phyloP scores from a whole-genome alignment of 2,113 vertebrate species.

The Aviceda subcristata region DNA sequence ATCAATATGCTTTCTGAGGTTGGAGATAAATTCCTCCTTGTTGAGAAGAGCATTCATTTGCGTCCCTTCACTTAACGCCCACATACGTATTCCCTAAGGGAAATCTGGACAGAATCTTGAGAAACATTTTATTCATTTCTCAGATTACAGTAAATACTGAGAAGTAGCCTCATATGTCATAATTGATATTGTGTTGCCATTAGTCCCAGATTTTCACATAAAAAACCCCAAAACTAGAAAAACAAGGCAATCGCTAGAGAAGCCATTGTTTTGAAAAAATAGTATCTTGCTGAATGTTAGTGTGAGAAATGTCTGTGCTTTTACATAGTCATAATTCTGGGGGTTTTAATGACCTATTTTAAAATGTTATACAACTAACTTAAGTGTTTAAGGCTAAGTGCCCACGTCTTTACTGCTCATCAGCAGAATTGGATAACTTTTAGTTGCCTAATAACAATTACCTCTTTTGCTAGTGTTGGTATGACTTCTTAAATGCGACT shows the following conservation, averaged over 20 bases:
- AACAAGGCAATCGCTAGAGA: background rate
- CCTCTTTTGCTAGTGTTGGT: background rate
- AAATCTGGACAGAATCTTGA: background rate
- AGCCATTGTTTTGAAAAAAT: background rate
- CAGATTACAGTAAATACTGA: slow-evolving; percentile 29
- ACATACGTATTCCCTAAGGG: background rate
- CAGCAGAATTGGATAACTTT: background rate
- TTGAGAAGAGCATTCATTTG: background rate
- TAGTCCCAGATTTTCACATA: background rate
- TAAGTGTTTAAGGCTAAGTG: background rate
- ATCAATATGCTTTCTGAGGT: background rate
- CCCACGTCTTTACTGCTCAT: background rate
- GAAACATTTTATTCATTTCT: slow-evolving; percentile 33
- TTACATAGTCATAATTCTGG: background rate
- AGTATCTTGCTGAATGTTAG: background rate
- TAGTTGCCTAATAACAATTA: background rate
- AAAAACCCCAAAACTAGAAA: background rate
- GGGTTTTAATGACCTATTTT: background rate
- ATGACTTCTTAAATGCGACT: background rate
- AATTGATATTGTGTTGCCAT: background rate
- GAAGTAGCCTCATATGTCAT: background rate
- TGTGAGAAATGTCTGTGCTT: background rate
- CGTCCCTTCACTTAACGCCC: background rate
- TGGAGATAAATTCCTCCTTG: slow-evolving; percentile 12
- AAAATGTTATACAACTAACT: background rate